Base-by-base conservation (phyloP, 1,140 invertebrate species). In the Laupala kohalensis region DNA sequence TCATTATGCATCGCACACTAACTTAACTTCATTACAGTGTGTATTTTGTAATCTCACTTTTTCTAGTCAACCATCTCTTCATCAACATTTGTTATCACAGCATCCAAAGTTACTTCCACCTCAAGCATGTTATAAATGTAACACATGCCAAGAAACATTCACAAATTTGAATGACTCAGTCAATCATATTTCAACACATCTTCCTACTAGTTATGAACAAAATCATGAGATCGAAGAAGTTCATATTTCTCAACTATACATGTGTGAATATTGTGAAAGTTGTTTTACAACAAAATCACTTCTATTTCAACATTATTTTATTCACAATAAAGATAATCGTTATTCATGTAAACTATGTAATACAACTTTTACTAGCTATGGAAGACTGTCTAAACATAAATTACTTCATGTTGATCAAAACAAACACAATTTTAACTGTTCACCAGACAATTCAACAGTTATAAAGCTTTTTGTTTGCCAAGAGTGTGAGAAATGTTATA, bases 221-320 rank as follows among this genome's bases (percentile, higher is more conserved):
- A 65, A n/a, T 4, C n/a, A 65, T 25, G 25, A 65, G 9, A 25
- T 65, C 23, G 25, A n/a, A 65, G 64, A 65, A 65, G n/a, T 65
- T 9, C n/a, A 65, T 65, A 25, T 65, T 65, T 25, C 64, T 24
- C 64, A 24, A n/a, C 25, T 65, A 23, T 65, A 65, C 23, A n/a
- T 66, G 65, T n/a, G 67, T 53, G 15, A 27, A 65, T 69, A n/a
- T 70, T 25, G 23, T 28, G 63, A 65, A 65, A 65, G 25, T 24
- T 65, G 64, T 65, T 65, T 24, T 23, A 25, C 23, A 9, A 23
- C 9, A 24, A 65, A 65, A 65, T 65, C n/a, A 19, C n/a, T 25
- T 23, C 23, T 65, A 5, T 24, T 19, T n/a, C n/a, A 24, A 65
- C 64, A 65, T 23, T 65, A 25, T 25, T 25, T 24, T 2, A 65